phyloP scores from a whole-genome alignment of 2,797 vertebrate genomes.

The Aselliscus stoliczkanus region DNA sequence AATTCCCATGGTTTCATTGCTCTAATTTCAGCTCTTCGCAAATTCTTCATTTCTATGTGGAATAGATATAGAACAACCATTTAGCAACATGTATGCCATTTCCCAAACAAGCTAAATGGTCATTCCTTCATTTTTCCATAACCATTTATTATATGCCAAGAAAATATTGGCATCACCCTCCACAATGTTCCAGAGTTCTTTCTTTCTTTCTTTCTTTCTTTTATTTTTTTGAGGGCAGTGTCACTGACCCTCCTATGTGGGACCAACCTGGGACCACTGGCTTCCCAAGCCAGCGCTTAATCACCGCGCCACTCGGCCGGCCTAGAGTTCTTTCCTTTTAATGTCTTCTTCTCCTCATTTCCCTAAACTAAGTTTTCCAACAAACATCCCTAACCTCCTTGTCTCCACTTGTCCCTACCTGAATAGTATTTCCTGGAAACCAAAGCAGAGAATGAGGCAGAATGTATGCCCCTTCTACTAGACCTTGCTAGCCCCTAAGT shows the following conservation, averaged over 20 bases:
- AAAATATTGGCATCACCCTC: background rate
- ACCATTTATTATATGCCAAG: background rate
- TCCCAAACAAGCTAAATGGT: background rate
- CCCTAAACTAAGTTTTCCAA: background rate
- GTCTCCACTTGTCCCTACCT: background rate
- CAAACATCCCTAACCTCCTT: background rate
- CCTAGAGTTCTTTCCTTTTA: background rate
- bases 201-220: slow-evolving; percentile 17
- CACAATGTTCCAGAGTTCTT: background rate
- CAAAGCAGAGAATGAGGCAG: background rate
- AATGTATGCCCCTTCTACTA: background rate
- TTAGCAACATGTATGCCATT: background rate
- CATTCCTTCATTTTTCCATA: background rate
- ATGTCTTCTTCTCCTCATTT: background rate
- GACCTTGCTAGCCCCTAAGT: background rate
- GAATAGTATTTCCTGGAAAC: slow-evolving; percentile 37
- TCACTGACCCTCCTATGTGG: no score
- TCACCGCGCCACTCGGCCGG: no score
- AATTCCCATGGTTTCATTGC: background rate
- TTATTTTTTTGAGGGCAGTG: no score
- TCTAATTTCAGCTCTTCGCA: background rate
- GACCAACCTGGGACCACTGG: no score
- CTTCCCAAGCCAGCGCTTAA: no score
- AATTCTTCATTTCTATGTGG: background rate
- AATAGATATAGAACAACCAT: background rate